Evolutionary conservation across 1,140 invertebrate genomes (phyloP).

Genomic region (Saccostrea echinata): DNA sequence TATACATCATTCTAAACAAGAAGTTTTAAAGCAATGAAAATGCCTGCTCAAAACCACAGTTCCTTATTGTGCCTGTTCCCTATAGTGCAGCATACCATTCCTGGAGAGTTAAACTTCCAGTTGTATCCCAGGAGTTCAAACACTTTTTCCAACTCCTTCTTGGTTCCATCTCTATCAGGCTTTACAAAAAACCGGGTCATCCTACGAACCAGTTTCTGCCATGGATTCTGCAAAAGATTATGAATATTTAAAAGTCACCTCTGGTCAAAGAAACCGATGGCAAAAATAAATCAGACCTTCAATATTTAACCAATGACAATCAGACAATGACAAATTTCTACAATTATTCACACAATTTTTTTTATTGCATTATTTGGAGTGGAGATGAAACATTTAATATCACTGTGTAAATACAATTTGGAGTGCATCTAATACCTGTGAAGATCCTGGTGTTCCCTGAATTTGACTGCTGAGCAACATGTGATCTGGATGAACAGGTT

Average conservation of each 20-base stretch:
- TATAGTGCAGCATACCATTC: slow-evolving; percentile 70
- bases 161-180: slow-evolving; percentile 84
- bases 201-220: slow-evolving; percentile 91
- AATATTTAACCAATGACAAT: too few relatives aligned
- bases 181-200: slow-evolving; percentile 95
- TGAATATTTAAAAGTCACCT: neutral
- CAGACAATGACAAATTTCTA: too few relatives aligned
- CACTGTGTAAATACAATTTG: neutral
- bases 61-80: neutral
- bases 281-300: neutral
- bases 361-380: too few relatives aligned
- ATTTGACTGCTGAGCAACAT: slow-evolving; percentile 88
- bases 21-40: too few relatives aligned
- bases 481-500: slow-evolving; percentile 91
- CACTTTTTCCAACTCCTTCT: slow-evolving; percentile 83
- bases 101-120: slow-evolving; percentile 76
- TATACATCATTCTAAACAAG: too few relatives aligned
- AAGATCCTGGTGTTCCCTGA: slow-evolving; percentile 83
- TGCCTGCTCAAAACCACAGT: too few relatives aligned
- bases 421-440: slow-evolving; percentile 67
- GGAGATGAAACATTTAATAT: too few relatives aligned
- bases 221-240: slow-evolving; percentile 81
- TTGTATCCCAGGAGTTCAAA: slow-evolving; percentile 84
- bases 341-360: too few relatives aligned
- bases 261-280: too few relatives aligned